A percentile compares a stretch with the other conserved stretches of the same genome.
Conservation (phyloP, 2,113 vertebrate species). For the Astatoreochromis straeleni region DNA sequence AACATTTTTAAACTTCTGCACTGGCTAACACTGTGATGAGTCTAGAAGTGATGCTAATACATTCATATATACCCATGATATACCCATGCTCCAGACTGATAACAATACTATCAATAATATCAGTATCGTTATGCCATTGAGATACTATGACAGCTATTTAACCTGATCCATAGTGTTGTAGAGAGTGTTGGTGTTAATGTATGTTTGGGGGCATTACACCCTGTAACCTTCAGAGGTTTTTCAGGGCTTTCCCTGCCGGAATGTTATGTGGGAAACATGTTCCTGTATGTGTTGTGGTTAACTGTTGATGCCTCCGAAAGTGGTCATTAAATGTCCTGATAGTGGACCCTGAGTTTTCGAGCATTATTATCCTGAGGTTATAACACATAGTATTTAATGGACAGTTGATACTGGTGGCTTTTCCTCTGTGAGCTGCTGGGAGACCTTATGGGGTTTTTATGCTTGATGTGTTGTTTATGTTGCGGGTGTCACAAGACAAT, state of each 20-base stretch:
- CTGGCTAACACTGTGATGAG: background rate
- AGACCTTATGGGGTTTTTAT: background rate
- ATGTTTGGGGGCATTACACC: background rate
- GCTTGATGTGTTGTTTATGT: background rate
- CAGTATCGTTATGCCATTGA: background rate
- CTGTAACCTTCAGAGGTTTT: background rate
- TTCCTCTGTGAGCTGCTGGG: background rate
- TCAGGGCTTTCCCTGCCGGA: background rate
- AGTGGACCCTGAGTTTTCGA: background rate
- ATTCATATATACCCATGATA: background rate
- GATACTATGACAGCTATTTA: background rate
- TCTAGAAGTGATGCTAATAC: background rate
- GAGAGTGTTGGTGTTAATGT: background rate
- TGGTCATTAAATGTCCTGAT: background rate
- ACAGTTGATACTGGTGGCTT: background rate
- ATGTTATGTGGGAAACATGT: background rate
- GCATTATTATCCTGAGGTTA: background rate
- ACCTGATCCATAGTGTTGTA: background rate
- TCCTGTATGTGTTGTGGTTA: background rate
- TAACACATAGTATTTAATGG: background rate
- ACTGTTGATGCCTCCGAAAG: background rate
- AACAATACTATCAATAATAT: background rate
- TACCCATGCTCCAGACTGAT: background rate
- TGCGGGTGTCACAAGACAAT: accelerated
- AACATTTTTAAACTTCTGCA: background rate